Conservation (phyloP, 2,113 vertebrate genomes). For the Brienomyrus longianalis region DNA sequence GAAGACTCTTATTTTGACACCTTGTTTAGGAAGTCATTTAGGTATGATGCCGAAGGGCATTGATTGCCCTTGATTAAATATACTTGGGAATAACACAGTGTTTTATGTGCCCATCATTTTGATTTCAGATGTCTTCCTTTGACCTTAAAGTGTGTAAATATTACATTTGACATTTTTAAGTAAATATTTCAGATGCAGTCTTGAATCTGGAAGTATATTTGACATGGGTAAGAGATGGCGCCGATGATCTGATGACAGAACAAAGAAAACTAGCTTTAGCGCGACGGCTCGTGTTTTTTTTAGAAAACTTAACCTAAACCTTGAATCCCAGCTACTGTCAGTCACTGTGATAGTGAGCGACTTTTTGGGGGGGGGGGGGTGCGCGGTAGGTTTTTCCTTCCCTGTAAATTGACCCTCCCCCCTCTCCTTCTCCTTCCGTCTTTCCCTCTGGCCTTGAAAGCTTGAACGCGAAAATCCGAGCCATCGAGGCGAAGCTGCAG, state of each 20-base stretch:
- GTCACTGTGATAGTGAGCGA: background rate
- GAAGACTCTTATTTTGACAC: background rate
- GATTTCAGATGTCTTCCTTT: background rate
- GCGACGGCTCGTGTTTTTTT: background rate
- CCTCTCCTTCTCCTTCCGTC: background rate
- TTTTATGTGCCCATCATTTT: background rate
- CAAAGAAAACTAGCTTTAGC: background rate
- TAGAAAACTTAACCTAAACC: background rate
- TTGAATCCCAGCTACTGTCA: background rate
- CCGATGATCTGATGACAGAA: background rate
- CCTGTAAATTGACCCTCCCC: background rate
- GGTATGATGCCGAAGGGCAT: background rate
- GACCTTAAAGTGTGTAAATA: background rate
- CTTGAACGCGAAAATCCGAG: conserved; percentile 91
- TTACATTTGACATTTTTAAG: background rate
- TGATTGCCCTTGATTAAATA: background rate
- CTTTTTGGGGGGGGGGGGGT: background rate
- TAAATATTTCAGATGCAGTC: background rate
- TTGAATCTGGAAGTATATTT: background rate
- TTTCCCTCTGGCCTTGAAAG: conserved; percentile 51
- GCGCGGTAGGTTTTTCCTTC: background rate
- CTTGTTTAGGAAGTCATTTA: background rate
- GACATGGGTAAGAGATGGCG: background rate
- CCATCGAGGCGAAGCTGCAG: conserved; percentile 96
- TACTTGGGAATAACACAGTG: background rate